Evolutionary conservation across 2,888 invertebrate species (phyloP), one percentile per base, ranked within the genome.

Genomic region (Morpho deidamia): DNA sequence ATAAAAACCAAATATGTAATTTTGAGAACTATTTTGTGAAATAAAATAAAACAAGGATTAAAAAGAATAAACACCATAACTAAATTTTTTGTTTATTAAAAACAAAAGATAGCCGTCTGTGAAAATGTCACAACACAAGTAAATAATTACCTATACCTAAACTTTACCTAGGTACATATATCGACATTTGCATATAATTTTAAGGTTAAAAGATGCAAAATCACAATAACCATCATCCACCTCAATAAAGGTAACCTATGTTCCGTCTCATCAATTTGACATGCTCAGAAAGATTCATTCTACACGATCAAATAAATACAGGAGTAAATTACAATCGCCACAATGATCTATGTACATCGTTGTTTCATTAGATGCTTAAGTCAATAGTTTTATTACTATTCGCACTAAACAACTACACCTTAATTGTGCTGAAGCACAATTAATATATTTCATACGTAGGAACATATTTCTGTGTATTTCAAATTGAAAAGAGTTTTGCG

Each of bases 101-200:
- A 79, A 54, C 75, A 73, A 76, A 78, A 80, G 78, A 77, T 71
- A 79, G 74, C 71, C 74, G 80, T 82, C 80, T 76, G 69, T 72
- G 70, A 75, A 71, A 72, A 78, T 75, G 77, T 83, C 78, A 77
- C 71, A 65, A 66, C 65, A 35, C 46, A 53, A 46, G 51, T 57
- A 53, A 48, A 46, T 48, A 53, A 43, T 41, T 56, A 58, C 46
- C 44, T 39, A 55, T 56, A 46, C 55, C 52, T 38, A 32, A 43
- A 38, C 44, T 44, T 32, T 12, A 47, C 38, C 65, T 65, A 55
- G 62, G 59, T 68, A 66, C 62, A 64, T 10, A 35, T 51, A 39
- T 12, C 8, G 23, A 23, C 23, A 44, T 51, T 33, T 42, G 35
- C 14, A 8, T 49, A 48, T 50, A 49, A 48, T 43, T 53, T 49